These are phyloP conservation scores for Antheraea pernyi DNA, from an alignment of 1,140 invertebrate genomes.

Conservation along the genomic window DNA sequence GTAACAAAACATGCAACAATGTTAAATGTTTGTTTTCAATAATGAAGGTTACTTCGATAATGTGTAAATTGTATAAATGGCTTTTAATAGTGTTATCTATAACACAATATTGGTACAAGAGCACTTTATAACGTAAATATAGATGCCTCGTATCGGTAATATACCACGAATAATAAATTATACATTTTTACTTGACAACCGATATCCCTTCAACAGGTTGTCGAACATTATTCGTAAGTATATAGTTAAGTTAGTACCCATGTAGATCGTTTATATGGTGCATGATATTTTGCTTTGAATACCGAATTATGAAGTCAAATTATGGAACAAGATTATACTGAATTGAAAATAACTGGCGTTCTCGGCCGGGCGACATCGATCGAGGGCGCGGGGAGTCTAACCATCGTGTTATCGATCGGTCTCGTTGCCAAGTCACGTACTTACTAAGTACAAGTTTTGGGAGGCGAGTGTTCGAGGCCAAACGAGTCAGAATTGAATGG, in stretches of 20 bases:
- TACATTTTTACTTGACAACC: background rate
- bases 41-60: conserved; percentile 23
- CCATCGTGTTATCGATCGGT: conserved; percentile 44
- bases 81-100: conserved; percentile 18
- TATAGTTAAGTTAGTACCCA: background rate
- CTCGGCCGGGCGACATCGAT: background rate
- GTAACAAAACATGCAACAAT: background rate
- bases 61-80: conserved; percentile 25
- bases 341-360: background rate
- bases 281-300: background rate
- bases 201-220: background rate
- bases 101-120: conserved; percentile 12
- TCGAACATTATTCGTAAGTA: background rate
- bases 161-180: background rate
- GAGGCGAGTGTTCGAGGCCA: conserved; percentile 30
- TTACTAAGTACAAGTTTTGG: conserved; percentile 33
- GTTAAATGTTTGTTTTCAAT: conserved; percentile 11
- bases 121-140: background rate
- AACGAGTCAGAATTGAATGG: conserved; percentile 23
- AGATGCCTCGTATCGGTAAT: background rate
- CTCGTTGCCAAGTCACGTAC: conserved; percentile 66
- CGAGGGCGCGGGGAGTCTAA: conserved; percentile 10
- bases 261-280: background rate
- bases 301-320: background rate
- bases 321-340: conserved; percentile 6